Conservation (phyloP, 2,113 vertebrate species). For the Australoheros scitulus region DNA sequence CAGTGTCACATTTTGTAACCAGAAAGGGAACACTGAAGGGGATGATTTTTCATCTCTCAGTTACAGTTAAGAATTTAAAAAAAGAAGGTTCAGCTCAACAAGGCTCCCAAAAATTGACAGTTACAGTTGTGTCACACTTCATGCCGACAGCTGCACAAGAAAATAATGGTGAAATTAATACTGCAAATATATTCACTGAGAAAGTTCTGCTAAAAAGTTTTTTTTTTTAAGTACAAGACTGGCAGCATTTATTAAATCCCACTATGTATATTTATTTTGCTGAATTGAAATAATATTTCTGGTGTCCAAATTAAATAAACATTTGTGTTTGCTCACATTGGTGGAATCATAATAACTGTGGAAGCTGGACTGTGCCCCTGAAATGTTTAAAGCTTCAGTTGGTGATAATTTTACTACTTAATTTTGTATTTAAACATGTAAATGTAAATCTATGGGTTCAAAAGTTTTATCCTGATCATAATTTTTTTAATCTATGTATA, state of each 20-base stretch:
- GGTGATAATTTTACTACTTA: not conserved
- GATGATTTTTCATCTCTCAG: not conserved
- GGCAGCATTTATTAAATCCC: not conserved
- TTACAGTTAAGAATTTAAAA: not conserved
- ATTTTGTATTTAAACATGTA: conserved; percentile 2
- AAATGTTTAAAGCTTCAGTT: not conserved
- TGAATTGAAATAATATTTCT: conserved; percentile 1
- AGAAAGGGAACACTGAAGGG: not conserved
- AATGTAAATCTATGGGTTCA: conserved; percentile 10
- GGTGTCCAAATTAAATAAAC: not conserved
- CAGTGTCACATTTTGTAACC: not conserved
- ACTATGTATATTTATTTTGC: conserved; percentile 15
- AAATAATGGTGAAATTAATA: not conserved
- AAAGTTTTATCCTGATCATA: not conserved
- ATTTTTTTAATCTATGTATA: conserved; percentile 15
- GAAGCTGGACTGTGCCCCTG: conserved; percentile 29
- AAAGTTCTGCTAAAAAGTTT: not conserved
- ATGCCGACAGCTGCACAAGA: not conserved
- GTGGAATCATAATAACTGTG: not conserved
- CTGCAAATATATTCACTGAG: conserved; percentile 3
- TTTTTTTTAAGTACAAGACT: not conserved
- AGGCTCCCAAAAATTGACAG: not conserved
- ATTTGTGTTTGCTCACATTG: conserved; percentile 6
- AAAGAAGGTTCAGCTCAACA: not conserved
- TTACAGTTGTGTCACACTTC: not conserved